phyloP scores from a whole-genome alignment of 2,888 invertebrate species.

The Epinotia bilunana region DNA sequence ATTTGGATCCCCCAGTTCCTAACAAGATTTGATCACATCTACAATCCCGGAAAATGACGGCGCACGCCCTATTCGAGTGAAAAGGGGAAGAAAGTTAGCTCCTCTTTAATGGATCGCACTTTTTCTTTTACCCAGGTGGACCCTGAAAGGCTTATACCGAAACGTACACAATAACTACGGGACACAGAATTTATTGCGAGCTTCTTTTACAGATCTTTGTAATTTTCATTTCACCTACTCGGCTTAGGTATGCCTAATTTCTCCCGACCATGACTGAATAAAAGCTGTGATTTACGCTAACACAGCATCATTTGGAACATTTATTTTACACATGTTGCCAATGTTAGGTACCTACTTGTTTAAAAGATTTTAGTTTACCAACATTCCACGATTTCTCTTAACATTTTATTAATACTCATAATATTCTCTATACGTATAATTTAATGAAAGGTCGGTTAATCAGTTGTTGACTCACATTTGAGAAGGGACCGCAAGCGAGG shows the following conservation, averaged over 20 bases:
- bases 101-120: constrained; percentile 54
- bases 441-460: constrained; percentile 54
- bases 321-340: too few species aligned
- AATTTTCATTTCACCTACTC: background rate
- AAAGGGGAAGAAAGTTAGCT: constrained; percentile 53
- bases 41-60: constrained; percentile 61
- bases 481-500: constrained; percentile 30
- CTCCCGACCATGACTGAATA: too few species aligned
- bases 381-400: too few species aligned
- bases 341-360: too few species aligned
- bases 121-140: constrained; percentile 44
- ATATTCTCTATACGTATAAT: constrained; percentile 49
- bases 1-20: constrained; percentile 60
- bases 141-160: constrained; percentile 21
- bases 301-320: too few species aligned
- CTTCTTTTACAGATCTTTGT: background rate
- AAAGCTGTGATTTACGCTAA: too few species aligned
- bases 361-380: background rate
- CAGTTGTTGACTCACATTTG: constrained; percentile 34
- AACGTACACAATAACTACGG: constrained; percentile 29
- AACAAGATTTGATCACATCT: constrained; percentile 65
- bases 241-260: too few species aligned
- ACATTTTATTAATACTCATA: constrained; percentile 18
- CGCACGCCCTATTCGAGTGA: constrained; percentile 52
- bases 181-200: constrained; percentile 10